Base-by-base conservation (phyloP, 1,140 invertebrate genomes). In the Tetragnatha versicolor region DNA sequence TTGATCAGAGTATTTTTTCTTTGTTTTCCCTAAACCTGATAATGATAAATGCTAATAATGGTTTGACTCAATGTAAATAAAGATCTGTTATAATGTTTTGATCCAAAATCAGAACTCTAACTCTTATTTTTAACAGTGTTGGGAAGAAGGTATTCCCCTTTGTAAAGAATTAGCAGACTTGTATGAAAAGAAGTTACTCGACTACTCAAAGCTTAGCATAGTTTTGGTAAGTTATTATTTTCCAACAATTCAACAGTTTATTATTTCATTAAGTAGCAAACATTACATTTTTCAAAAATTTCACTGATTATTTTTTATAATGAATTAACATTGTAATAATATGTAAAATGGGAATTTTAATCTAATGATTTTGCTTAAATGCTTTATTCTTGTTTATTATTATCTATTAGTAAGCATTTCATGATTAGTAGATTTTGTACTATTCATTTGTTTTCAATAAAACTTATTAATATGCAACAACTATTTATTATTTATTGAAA, bases 81-180 rank as follows among this genome's bases (percentile, higher is more conserved):
- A 14, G 42, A n/a, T 45, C n/a, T 45, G 3, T 10, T 14, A 45
- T 45, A 45, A 1, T 2, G 10, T 45, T 45, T 45, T 14, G n/a
- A 45, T n/a, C n/a, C 3, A 45, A 45, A n/a, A n/a, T 45, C 42
- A 1, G 12, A 22, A 7, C 6, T 53, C n/a, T 3, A 1, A 45
- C n/a, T n/a, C n/a, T 37, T 37, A 17, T 42, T 47, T 45, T 68
- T 88, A 86, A 25, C 83, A 94, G 90, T 94, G 94, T 81, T 98
- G 96, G 96, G 96, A 98, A 84, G 95, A 97, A 87, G 95, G 95
- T 0, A 92, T 98, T 63, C 94, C 95, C 0, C 84, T 98, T 29
- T 93, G 95, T 83, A 97, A 98, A 84, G 96, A 99, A 85, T 85
- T 99, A 61, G 93, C 94, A 0, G 88, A 90, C 7, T 87, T 97